A percentile compares a stretch with the other conserved stretches of the same genome.
Conservation (phyloP, 2,888 invertebrate species). For the Caenorhabditis sulstoni region DNA sequence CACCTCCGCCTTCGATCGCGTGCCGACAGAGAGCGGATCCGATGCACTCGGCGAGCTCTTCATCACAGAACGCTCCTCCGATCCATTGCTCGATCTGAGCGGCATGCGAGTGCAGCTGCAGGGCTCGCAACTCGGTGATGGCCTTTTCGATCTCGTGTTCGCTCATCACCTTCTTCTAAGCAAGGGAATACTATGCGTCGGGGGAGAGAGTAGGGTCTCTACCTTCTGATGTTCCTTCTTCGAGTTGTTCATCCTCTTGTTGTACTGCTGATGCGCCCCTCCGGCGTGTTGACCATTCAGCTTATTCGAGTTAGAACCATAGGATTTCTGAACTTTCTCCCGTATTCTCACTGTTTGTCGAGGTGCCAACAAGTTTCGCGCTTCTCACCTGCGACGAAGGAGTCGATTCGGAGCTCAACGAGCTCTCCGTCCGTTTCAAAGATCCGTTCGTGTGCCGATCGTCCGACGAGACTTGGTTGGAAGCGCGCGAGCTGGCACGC, state of each 20-base stretch:
- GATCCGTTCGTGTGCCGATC: constrained; percentile 49
- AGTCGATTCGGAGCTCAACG: constrained; percentile 64
- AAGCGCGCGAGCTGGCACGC: constrained; percentile 64
- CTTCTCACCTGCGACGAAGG: constrained; percentile 61
- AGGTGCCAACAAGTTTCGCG: constrained; percentile 40
- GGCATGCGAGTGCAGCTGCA: constrained; percentile 56
- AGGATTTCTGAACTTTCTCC: constrained; percentile 56
- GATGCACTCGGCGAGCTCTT: constrained; percentile 68
- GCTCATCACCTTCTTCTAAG: constrained; percentile 65
- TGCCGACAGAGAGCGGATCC: constrained; percentile 72
- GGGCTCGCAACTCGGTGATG: constrained; percentile 59
- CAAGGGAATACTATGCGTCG: not conserved
- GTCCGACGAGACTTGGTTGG: constrained; percentile 52
- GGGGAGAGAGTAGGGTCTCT: not conserved
- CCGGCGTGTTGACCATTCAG: constrained; percentile 57
- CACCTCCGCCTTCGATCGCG: constrained; percentile 77
- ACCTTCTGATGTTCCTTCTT: constrained; percentile 55
- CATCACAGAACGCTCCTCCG: constrained; percentile 70
- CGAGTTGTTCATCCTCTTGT: constrained; percentile 55
- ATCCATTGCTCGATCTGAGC: constrained; percentile 67
- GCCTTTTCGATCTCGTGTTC: constrained; percentile 65
- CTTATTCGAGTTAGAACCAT: constrained; percentile 62
- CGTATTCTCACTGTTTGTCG: constrained; percentile 14
- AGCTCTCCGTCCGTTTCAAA: constrained; percentile 66
- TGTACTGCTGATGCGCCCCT: constrained; percentile 50